These are phyloP conservation scores for Tromatobia lineatoria DNA, from an alignment of 2,888 invertebrate species.

Conservation along the genomic window DNA sequence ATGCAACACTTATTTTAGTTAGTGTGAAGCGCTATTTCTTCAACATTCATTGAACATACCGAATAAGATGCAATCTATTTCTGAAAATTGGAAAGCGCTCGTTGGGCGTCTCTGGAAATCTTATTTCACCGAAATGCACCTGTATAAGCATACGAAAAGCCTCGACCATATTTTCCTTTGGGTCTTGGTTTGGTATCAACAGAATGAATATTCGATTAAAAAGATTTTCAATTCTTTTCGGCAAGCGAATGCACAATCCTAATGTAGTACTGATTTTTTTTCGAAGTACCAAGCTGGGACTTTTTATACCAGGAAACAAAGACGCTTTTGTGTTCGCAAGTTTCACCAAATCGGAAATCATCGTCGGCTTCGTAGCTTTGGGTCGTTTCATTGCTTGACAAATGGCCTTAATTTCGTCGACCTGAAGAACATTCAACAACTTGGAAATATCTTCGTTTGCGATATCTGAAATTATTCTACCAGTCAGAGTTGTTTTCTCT, in stretches of 20 bases:
- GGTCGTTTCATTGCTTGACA: slow-evolving; percentile 74
- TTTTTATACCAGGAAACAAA: slow-evolving; percentile 75
- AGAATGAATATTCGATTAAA: slow-evolving; percentile 78
- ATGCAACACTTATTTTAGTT: no score
- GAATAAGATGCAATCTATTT: slow-evolving; percentile 73
- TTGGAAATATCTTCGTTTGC: slow-evolving; percentile 63
- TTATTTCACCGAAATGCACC: slow-evolving; percentile 74
- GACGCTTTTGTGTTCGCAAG: slow-evolving; percentile 71
- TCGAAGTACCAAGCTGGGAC: slow-evolving; percentile 72
- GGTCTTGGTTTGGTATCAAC: slow-evolving; percentile 78
- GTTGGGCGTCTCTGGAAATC: slow-evolving; percentile 73
- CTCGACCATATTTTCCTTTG: slow-evolving; percentile 73
- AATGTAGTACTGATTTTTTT: slow-evolving; percentile 64
- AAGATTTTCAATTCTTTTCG: slow-evolving; percentile 70
- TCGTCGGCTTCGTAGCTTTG: slow-evolving; percentile 70
- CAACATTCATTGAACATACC: slow-evolving; percentile 69
- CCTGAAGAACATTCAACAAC: slow-evolving; percentile 75
- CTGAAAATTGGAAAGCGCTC: slow-evolving; percentile 79
- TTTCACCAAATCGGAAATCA: slow-evolving; percentile 72
- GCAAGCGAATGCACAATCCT: slow-evolving; percentile 75
- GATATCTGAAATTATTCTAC: slow-evolving; percentile 70
- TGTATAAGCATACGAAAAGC: slow-evolving; percentile 74
- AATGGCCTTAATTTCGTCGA: slow-evolving; percentile 74
- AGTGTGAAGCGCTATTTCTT: neutral
- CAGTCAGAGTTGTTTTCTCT: neutral